Percentiles rank a stretch among this genome's conserved stretches.
Evolutionary conservation across 2,797 vertebrate species (phyloP).

Genomic region (Peromyscus attwateri): DNA sequence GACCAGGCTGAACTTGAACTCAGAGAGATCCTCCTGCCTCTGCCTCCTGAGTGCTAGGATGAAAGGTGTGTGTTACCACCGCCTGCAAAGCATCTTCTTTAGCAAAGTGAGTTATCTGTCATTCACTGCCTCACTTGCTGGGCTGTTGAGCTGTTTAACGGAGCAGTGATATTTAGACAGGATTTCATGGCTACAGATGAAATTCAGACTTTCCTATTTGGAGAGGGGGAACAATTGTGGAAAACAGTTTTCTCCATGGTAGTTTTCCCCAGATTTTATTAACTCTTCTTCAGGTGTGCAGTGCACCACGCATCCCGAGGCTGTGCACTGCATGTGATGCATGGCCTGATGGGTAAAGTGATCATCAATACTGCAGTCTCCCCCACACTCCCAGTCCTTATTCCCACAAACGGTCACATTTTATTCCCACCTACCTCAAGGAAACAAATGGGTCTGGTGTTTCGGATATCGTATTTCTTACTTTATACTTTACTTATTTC

Average conservation of each 20-base stretch:
- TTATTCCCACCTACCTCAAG: not conserved
- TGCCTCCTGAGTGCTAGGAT: not conserved
- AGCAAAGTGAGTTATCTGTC: not conserved
- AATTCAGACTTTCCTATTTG: constrained; percentile 18
- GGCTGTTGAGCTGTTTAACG: not conserved
- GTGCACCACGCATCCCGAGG: not conserved
- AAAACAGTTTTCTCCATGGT: not conserved
- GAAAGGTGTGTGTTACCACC: not conserved
- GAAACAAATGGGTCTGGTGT: not conserved
- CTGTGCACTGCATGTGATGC: too few relatives aligned
- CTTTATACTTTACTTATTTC: not conserved
- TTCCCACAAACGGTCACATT: accelerated
- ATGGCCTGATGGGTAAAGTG: not conserved
- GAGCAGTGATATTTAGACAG: not conserved
- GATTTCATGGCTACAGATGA: not conserved
- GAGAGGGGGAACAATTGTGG: not conserved
- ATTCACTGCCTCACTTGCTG: not conserved
- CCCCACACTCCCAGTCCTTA: not conserved
- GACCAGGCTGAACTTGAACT: not conserved
- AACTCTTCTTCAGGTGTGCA: not conserved
- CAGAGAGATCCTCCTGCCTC: not conserved
- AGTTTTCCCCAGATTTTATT: not conserved
- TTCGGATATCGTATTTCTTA: not conserved
- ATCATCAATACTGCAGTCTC: accelerated
- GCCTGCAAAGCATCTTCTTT: not conserved